These are phyloP conservation scores for Mamestra configurata DNA, from an alignment of 1,140 invertebrate species.

Conservation along the genomic window DNA sequence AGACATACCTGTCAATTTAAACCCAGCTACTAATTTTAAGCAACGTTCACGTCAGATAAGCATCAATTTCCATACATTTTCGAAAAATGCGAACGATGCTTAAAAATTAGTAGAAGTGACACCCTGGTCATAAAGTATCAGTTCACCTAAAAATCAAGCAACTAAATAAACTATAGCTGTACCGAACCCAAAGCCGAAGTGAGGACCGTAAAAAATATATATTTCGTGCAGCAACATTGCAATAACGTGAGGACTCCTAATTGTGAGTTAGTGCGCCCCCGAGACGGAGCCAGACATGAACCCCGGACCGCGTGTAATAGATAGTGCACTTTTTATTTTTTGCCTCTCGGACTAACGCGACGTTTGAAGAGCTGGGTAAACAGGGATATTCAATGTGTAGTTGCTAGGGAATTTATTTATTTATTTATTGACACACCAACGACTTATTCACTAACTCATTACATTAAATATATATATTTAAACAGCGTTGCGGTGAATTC, in stretches of 20 bases:
- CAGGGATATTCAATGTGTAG: neutral
- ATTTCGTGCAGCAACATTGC: slow-evolving; percentile 37
- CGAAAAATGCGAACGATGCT: too few relatives aligned
- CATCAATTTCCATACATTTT: too few relatives aligned
- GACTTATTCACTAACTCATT: too few relatives aligned
- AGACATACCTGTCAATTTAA: too few relatives aligned
- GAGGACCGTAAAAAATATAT: slow-evolving; percentile 28
- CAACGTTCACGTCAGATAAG: too few relatives aligned
- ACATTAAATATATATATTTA: too few relatives aligned
- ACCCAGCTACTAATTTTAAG: too few relatives aligned
- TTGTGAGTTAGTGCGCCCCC: slow-evolving; percentile 42
- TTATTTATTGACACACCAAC: too few relatives aligned
- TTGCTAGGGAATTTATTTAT: neutral
- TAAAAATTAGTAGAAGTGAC: too few relatives aligned
- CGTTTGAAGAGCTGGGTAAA: neutral
- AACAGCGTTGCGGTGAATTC: too few relatives aligned
- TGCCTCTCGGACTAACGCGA: neutral
- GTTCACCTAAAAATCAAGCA: neutral
- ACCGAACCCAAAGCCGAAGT: neutral
- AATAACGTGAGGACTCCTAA: slow-evolving; percentile 38
- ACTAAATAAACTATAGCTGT: neutral
- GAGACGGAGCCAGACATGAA: slow-evolving; percentile 37
- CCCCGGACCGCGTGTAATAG: slow-evolving; percentile 31
- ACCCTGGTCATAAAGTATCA: neutral
- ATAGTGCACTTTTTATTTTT: slow-evolving; percentile 40